Conservation (phyloP, 2,113 vertebrate species). For the Mormoops blainvillei region DNA sequence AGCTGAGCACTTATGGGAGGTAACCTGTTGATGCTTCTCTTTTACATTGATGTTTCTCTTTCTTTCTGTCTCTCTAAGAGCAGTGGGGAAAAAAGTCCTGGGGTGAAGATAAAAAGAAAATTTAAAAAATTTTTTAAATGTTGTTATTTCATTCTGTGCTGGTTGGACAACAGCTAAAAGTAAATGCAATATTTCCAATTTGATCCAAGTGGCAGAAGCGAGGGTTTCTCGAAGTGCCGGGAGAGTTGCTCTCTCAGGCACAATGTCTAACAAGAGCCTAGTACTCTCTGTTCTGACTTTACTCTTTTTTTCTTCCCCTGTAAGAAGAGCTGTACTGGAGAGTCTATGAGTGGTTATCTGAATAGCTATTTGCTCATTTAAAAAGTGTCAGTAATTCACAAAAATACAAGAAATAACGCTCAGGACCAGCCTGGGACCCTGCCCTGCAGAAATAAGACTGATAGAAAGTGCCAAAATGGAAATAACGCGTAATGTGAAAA, state of each 20-base stretch:
- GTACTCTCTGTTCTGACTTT: not conserved
- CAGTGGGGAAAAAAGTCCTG: too few relatives aligned
- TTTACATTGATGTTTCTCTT: too few relatives aligned
- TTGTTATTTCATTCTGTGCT: not conserved
- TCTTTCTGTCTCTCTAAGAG: too few relatives aligned
- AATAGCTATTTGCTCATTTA: not conserved
- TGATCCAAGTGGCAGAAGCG: too few relatives aligned
- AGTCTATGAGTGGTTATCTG: not conserved
- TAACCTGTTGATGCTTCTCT: too few relatives aligned
- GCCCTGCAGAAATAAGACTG: not conserved
- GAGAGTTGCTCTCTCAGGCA: accelerated
- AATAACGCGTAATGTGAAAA: too few relatives aligned
- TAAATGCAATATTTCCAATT: accelerated
- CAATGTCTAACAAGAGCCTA: too few relatives aligned
- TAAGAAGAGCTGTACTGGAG: not conserved
- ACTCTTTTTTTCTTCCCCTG: not conserved
- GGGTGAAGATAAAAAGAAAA: too few relatives aligned
- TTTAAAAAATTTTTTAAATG: too few relatives aligned
- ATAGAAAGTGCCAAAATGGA: not conserved
- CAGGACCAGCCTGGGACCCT: not conserved
- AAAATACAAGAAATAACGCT: not conserved
- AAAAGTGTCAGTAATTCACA: not conserved
- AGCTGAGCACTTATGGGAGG: too few relatives aligned
- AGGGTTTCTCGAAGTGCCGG: too few relatives aligned
- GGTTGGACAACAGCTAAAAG: not conserved